Evolutionary conservation across 2,888 invertebrate species (phyloP).

Genomic region (Schizotus pectinicornis): DNA sequence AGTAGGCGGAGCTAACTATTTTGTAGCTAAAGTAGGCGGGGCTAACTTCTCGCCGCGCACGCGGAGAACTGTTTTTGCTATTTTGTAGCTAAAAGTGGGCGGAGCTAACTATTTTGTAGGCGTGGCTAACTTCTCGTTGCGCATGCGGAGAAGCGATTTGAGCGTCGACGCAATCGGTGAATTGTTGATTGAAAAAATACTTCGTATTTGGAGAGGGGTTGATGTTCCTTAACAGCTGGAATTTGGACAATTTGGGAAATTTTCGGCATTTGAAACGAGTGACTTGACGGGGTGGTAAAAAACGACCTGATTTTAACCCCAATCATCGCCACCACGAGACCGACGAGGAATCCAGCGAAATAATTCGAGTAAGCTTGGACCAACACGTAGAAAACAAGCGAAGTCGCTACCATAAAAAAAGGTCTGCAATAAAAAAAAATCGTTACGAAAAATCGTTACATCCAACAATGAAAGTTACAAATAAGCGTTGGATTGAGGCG

Average conservation of each 20-base stretch:
- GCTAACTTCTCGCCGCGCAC: no score
- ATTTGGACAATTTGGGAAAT: slow-evolving; percentile 61
- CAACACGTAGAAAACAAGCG: slow-evolving; percentile 31
- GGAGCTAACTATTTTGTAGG: no score
- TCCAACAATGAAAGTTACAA: neutral
- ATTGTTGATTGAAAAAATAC: slow-evolving; percentile 49
- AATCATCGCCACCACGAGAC: slow-evolving; percentile 35
- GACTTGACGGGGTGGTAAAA: slow-evolving; percentile 6
- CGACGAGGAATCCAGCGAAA: slow-evolving; percentile 41
- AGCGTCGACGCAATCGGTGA: no score
- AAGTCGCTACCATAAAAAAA: neutral
- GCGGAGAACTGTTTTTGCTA: no score
- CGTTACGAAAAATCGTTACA: neutral
- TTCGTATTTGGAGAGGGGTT: slow-evolving; percentile 66
- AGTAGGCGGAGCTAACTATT: no score
- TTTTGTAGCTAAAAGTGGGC: no score
- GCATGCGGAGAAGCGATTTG: no score
- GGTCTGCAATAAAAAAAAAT: slow-evolving; percentile 5
- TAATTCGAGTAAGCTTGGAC: slow-evolving; percentile 44
- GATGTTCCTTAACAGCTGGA: slow-evolving; percentile 69
- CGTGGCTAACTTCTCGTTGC: no score
- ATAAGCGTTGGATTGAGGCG: neutral
- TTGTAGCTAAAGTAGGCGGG: no score
- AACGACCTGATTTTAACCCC: neutral
- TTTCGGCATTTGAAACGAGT: neutral